Conservation (phyloP, 2,797 vertebrate genomes). For the Enteromius radiatus region DNA sequence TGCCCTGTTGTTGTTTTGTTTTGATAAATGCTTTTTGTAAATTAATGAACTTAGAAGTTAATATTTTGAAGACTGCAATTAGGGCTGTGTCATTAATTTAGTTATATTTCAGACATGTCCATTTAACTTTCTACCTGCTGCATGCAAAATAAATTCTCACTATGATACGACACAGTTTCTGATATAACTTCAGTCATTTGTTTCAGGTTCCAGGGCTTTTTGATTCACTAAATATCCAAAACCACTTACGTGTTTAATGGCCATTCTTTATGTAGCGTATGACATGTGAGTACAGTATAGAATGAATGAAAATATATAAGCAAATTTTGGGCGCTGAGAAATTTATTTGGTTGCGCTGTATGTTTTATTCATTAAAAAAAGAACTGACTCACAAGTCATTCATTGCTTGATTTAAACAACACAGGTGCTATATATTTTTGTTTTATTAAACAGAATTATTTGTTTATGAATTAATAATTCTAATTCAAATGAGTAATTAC, state of each 20-base stretch:
- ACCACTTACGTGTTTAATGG: not conserved
- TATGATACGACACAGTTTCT: not conserved
- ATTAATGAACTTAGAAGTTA: not conserved
- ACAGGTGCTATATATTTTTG: too few relatives aligned
- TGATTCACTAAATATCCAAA: not conserved
- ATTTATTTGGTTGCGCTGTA: not conserved
- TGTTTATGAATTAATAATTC: too few relatives aligned
- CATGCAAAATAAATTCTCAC: not conserved
- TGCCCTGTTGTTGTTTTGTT: not conserved
- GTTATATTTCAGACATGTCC: not conserved
- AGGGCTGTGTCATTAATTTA: not conserved
- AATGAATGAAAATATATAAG: not conserved
- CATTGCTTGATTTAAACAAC: too few relatives aligned
- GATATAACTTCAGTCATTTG: not conserved
- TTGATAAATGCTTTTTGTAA: not conserved
- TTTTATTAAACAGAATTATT: too few relatives aligned
- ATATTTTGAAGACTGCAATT: not conserved
- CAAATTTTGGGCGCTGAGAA: not conserved
- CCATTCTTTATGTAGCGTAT: not conserved
- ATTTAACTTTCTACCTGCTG: not conserved
- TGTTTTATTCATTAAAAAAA: not conserved
- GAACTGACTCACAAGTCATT: too few relatives aligned
- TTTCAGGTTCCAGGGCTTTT: not conserved
- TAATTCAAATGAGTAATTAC: too few relatives aligned
- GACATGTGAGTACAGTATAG: not conserved